Base-by-base conservation (phyloP, 2,888 invertebrate species). In the Papilio elwesi region DNA sequence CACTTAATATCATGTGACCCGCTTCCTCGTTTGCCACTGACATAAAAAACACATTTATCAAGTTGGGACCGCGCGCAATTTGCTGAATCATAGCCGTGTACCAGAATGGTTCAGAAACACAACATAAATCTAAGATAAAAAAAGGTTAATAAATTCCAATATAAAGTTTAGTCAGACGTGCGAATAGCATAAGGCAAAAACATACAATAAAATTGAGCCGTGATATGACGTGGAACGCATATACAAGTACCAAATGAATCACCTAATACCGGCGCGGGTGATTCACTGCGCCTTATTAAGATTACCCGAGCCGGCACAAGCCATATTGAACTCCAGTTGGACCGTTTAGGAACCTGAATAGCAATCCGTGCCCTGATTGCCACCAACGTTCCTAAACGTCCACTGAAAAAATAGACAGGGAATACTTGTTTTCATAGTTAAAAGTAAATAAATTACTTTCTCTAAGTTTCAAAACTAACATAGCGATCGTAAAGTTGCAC, bases 171-270 rank as follows among this genome's bases (percentile, higher is more conserved):
- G 11, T 57, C 36, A 57, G 26, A 59, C 47, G 68, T 36, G 48
- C 55, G 36, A 48, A 26, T 57, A 26, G 68, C 16, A 26, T 48
- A 68, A 49, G 68, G 57, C 48, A 59, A 36, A 68, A 49, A 68
- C 57, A 62, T 43, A 13, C 12, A 57, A 57, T 57, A 16, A 36
- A 48, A 55, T 57, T 8, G 13, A 68, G 55, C 13, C 13, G 62
- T 26, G 48, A 66, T 15, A 36, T 69, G 70, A 74, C 75, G 77
- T 72, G 70, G 74, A 77, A 72, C 73, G 73, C 70, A 75, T 76
- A 73, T 72, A 75, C 76, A 75, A 74, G 49, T 13, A 47, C 43
- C 67, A 65, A 59, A 75, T 80, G 80, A 80, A 77, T 80, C 80
- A 80, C 16, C 63, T 68, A 64, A 49, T 64, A 55, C 73, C 74